Evolutionary conservation across 1,140 invertebrate species (phyloP), one percentile per base, ranked within the genome.

Genomic region (Caerostris extrusa): DNA sequence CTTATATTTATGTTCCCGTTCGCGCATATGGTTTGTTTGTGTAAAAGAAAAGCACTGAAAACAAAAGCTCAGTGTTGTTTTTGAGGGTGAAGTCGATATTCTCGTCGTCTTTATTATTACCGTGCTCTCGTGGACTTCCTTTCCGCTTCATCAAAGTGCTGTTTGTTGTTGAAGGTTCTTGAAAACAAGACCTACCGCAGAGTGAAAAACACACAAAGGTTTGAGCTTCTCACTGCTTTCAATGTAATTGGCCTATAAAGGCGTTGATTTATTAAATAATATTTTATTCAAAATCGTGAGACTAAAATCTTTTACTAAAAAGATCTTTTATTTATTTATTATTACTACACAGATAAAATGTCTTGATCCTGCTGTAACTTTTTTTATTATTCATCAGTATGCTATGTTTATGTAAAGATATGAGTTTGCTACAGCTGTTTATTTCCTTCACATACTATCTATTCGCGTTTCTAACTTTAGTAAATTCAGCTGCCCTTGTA

Each of bases 1-100:
- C 55, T 85, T 58, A 85, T 57, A 56, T 85, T 87, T 58, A 77
- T 77, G 10, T 50, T 77, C 34, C 12, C 7, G 34, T 77, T 77
- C 71, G 8, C 71, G 71, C 71, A 34, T 77, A 12, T 69, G 34
- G 71, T 77, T 77, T 77, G 71, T 77, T 77, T 77, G 71, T 12
- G 71, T 50, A 85, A 19, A 58, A 19, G 55, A 85, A 85, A 85
- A 85, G 58, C 14, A 7, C 55, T 57, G n/a, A 55, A 57, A 57
- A 85, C 82, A 85, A 58, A 85, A 77, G 71, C 19, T 34, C 8
- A 12, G 71, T 77, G 19, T 77, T 34, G 71, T 53, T 77, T 77
- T 77, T 77, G 71, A 77, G 71, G 71, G 50, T 8, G 71, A 77
- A 77, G 34, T 50, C 10, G 71, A 77, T 77, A 77, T 77, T 8